Evolutionary conservation across 2,113 vertebrate species (phyloP).

Genomic region (Emberiza fucata): DNA sequence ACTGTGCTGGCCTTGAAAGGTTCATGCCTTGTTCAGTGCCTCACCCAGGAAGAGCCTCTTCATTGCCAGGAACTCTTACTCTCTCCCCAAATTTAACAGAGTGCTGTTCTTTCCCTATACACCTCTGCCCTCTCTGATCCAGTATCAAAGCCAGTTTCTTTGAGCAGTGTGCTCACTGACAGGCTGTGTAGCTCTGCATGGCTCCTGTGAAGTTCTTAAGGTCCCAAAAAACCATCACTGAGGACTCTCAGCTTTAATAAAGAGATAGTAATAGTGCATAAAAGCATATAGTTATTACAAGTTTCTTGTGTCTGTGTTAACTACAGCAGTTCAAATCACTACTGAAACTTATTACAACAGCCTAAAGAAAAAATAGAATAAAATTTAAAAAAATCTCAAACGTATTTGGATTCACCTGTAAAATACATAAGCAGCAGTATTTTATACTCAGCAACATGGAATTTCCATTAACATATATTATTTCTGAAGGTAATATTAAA

Average conservation of each 20-base stretch:
- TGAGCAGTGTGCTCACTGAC: accelerated
- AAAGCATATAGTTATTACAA: background rate
- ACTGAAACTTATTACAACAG: background rate
- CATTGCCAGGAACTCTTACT: background rate
- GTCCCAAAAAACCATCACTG: background rate
- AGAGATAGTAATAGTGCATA: background rate
- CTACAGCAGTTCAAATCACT: background rate
- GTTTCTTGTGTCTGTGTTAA: background rate
- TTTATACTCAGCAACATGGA: background rate
- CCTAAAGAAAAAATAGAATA: background rate
- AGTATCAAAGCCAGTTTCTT: background rate
- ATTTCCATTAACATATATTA: background rate
- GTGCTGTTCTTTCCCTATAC: background rate
- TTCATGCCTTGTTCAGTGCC: background rate
- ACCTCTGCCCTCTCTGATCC: background rate
- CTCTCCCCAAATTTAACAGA: background rate
- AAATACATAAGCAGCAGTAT: background rate
- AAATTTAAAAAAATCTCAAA: background rate
- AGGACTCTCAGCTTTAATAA: background rate
- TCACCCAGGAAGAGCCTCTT: background rate
- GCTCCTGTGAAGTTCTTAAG: background rate
- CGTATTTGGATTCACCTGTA: background rate
- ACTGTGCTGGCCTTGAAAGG: background rate
- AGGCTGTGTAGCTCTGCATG: background rate
- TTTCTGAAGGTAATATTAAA: background rate